phyloP scores from a whole-genome alignment of 2,113 vertebrate genomes.

The Phoenicopterus ruber region DNA sequence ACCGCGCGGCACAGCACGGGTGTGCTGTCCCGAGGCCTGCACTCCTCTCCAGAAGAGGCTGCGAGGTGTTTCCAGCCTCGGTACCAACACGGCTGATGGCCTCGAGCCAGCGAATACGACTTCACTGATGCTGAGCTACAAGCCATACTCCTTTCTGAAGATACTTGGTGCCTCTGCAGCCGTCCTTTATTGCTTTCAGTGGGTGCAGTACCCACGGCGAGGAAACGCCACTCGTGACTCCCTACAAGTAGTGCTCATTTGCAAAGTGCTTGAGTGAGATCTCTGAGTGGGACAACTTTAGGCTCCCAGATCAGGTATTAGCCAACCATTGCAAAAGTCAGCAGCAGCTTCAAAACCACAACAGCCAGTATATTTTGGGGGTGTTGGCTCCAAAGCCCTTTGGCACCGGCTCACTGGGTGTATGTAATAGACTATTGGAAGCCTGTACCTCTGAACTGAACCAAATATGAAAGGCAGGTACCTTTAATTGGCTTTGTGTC shows the following conservation, averaged over 20 bases:
- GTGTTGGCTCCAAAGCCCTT: neutral
- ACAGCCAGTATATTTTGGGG: neutral
- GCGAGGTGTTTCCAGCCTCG: neutral
- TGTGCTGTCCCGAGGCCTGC: neutral
- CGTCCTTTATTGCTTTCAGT: neutral
- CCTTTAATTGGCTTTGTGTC: neutral
- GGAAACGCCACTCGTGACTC: neutral
- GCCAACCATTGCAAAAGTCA: neutral
- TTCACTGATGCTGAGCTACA: neutral
- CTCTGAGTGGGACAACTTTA: neutral
- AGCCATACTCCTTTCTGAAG: neutral
- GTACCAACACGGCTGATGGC: neutral
- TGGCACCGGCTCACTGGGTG: neutral
- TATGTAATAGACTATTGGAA: neutral
- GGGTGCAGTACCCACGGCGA: neutral
- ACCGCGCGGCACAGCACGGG: accelerated
- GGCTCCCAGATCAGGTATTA: neutral
- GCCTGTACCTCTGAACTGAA: neutral
- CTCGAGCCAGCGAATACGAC: neutral
- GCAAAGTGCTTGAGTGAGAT: neutral
- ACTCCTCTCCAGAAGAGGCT: neutral
- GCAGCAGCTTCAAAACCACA: neutral
- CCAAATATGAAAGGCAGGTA: neutral
- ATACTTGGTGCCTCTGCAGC: accelerated
- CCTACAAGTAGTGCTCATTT: neutral